Base-by-base conservation (phyloP, 2,888 invertebrate genomes). In the Cryptocephalus primarius region DNA sequence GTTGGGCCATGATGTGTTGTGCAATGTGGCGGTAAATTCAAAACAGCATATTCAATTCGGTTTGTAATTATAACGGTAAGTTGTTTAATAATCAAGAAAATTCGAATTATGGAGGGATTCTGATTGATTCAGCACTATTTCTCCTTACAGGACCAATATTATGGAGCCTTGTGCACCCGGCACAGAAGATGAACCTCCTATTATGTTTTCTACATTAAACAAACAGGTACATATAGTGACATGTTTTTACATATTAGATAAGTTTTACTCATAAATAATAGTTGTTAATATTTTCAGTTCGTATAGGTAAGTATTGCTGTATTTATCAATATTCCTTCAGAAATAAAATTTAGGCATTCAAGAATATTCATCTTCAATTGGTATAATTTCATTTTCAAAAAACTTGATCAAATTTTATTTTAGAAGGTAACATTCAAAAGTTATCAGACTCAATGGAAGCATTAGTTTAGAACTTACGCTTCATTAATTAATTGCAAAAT, bases 141-240 rank as follows among this genome's bases (percentile, higher is more conserved):
- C 40, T 41, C 42, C 49, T 47, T 46, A 13, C 33, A 45, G 43
- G n/a, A 45, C 45, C 39, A 11, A 36, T 42, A 47, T 48, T 48
- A 66, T 65, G 65, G 66, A 66, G 52, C 65, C 65, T 22, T 49
- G 59, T 46, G 65, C 66, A 32, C 66, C 66, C 22, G 66, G 66
- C 38, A 66, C 66, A 33, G 66, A 66, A 59, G 65, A 65, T 49
- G 66, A 66, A 42, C 57, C 57, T 11, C 57, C 57, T 11, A 55
- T 59, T 44, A 52, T 52, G 48, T 60, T 55, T 48, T 55, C 59
- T 14, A 53, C 58, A 34, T 50, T 60, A 32, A 62, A 50, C 13
- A 66, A 65, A 55, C 57, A 64, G 65, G 66, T 66, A 66, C 40
- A 45, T 54, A 53, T 40, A 36, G 43, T 45, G 33, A 49, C 43